Conservation (phyloP, 2,888 invertebrate genomes). For the Leptarthrus brevirostris region DNA sequence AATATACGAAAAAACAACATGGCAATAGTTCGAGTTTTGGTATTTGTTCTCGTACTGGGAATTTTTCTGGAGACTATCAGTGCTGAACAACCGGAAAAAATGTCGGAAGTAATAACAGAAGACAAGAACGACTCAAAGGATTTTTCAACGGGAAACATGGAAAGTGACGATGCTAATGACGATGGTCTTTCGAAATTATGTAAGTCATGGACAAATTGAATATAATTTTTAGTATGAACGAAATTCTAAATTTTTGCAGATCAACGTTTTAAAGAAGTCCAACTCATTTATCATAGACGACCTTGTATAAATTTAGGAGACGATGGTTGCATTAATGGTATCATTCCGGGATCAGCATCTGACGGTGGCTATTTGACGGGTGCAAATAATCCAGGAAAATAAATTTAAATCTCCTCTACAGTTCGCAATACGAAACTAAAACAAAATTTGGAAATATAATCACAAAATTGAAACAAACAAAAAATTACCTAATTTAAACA, state of each 20-base stretch:
- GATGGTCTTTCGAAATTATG: neutral
- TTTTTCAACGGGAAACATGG: neutral
- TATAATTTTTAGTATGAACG: no score
- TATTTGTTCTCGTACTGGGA: neutral
- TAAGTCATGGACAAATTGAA: neutral
- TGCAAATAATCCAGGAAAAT: slow-evolving; percentile 68
- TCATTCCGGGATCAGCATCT: slow-evolving; percentile 68
- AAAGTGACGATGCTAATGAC: neutral
- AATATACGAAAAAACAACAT: neutral
- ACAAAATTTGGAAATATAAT: no score
- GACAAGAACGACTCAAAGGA: no score
- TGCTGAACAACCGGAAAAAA: neutral
- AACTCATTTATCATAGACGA: neutral
- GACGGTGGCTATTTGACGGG: slow-evolving; percentile 67
- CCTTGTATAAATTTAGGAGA: slow-evolving; percentile 68
- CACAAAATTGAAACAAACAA: no score
- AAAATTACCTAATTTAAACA: no score
- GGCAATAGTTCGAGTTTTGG: neutral
- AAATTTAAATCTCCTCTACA: slow-evolving; percentile 55
- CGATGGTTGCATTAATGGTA: slow-evolving; percentile 70
- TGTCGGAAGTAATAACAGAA: no score
- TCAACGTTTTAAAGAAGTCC: neutral
- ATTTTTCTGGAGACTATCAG: neutral
- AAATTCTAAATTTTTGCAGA: no score
- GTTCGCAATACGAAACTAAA: neutral